A percentile compares a stretch with the other conserved stretches of the same genome.
These are phyloP conservation scores for Ceratotherium simum DNA, from an alignment of 2,113 vertebrate genomes.

Conservation along the genomic window DNA sequence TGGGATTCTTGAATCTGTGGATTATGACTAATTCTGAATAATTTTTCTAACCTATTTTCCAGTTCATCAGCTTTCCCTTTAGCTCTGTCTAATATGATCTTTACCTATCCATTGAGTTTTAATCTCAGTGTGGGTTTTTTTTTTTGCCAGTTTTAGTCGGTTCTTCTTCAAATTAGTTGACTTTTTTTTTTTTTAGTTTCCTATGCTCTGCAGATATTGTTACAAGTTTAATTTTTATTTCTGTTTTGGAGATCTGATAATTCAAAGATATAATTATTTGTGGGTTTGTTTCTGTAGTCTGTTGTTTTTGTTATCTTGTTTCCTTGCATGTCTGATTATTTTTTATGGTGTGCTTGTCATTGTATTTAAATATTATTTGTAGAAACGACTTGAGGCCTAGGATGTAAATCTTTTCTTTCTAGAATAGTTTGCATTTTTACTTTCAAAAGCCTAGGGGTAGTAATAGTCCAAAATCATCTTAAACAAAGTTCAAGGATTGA, in stretches of 20 bases:
- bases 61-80: not conserved
- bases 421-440: not conserved
- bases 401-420: not conserved
- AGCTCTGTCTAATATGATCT: not conserved
- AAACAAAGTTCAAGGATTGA: not conserved
- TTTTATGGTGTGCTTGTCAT: not conserved
- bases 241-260: not conserved
- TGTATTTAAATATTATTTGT: not conserved
- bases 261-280: not conserved
- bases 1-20: slow-evolving; percentile 30
- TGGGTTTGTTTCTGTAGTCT: not conserved
- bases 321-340: not conserved
- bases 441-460: not conserved
- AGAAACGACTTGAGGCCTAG: not conserved
- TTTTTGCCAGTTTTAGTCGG: not conserved
- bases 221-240: slow-evolving; percentile 38
- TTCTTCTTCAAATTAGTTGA: not conserved
- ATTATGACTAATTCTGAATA: not conserved
- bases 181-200: not conserved
- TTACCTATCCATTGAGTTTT: not conserved
- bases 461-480: not conserved
- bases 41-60: not conserved
- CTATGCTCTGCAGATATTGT: not conserved
- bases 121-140: not conserved
- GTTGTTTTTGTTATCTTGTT: not conserved